Evolutionary conservation across 1,140 invertebrate species (phyloP), one percentile per base, ranked within the genome.

Genomic region (Cotesia typhae): DNA sequence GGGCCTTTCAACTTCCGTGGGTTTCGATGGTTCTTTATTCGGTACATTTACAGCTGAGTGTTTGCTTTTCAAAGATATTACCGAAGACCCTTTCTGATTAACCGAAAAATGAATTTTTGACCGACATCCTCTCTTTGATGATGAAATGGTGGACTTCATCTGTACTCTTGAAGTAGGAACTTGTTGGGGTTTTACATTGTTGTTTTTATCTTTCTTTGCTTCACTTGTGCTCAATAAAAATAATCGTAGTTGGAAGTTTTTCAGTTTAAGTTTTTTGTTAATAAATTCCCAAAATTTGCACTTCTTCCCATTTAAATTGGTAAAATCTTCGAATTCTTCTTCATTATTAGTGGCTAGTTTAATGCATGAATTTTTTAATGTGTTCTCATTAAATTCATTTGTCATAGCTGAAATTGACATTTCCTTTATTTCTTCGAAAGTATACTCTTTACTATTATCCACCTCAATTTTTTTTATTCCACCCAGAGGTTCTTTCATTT

Each of bases 401-500:
- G 20, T 28, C 20, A 28, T 28, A 28, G 20, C 20, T 28, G 20
- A 28, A 28, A 28, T 28, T 28, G 20, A 28, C 20, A 28, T 28
- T 28, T 28, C 20, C 20, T 28, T 28, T 28, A 28, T 28, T 28
- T 28, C 20, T 28, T 28, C 20, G 20, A 28, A 55, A 20, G 53
- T 55, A 55, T 55, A 55, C 53, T 55, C 53, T 55, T 7, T 55
- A 55, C 7, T 55, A n/a, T 55, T 55, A 55, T 55, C 53, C 4
- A 55, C 7, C 17, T 55, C 53, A 55, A 14, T 55, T 55, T 55
- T 55, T 55, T 55, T 55, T 55, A 55, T 55, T 17, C 53, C 53
- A 55, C 53, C 53, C 17, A 55, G 7, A 55, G 12, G 53, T 55
- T 55, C 53, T 55, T 55, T 55, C 53, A 55, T 55, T 55, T 17